A percentile compares a stretch with the other conserved stretches of the same genome.
Conservation (phyloP, 2,888 invertebrate genomes). For the Sphaerophoria taeniata region DNA sequence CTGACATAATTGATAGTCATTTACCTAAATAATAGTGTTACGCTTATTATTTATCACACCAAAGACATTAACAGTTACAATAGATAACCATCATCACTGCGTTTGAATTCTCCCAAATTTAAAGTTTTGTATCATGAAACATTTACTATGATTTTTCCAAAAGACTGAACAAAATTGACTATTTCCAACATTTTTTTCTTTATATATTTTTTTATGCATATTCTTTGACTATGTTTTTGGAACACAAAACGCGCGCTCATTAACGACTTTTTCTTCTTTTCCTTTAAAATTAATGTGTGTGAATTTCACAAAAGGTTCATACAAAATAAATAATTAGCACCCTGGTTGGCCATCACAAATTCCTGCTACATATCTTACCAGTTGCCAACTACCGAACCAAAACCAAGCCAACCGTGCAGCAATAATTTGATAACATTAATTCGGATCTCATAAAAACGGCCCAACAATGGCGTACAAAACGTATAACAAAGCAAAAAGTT, state of each 20-base stretch:
- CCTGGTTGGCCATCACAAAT: slow-evolving; percentile 59
- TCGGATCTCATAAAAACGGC: slow-evolving; percentile 69
- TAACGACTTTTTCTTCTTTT: slow-evolving; percentile 26
- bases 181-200: slow-evolving; percentile 11
- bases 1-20: slow-evolving; percentile 61
- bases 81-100: slow-evolving; percentile 48
- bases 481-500: slow-evolving; percentile 46
- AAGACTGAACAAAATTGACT: slow-evolving; percentile 51
- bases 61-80: slow-evolving; percentile 49
- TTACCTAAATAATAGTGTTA: slow-evolving; percentile 43
- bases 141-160: slow-evolving; percentile 59
- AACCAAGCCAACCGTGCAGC: slow-evolving; percentile 65
- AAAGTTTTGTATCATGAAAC: background rate
- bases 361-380: slow-evolving; percentile 3
- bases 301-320: slow-evolving; percentile 54
- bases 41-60: slow-evolving; percentile 37
- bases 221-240: slow-evolving; percentile 18
- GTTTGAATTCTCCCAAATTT: background rate
- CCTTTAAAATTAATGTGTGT: slow-evolving; percentile 58
- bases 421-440: slow-evolving; percentile 73
- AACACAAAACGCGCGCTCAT: slow-evolving; percentile 59
- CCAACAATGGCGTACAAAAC: slow-evolving; percentile 53
- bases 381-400: slow-evolving; percentile 6
- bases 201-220: slow-evolving; percentile 42
- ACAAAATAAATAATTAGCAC: slow-evolving; percentile 73